Evolutionary conservation across 2,888 invertebrate genomes (phyloP).

Genomic region (Didymodactylos carnosus): DNA sequence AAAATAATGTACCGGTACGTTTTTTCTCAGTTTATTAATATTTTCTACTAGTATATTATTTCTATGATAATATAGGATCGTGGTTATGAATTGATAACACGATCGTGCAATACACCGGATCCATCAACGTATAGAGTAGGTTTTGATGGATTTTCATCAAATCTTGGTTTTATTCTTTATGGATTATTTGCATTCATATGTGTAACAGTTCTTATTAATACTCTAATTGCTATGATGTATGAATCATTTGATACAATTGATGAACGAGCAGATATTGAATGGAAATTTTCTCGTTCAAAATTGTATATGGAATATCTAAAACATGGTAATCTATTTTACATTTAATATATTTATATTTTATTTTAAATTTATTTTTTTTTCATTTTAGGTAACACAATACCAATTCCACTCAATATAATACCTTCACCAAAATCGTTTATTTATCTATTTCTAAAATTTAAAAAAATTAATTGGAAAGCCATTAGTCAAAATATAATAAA

Average conservation of each 20-base stretch:
- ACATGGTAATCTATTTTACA: too few relatives aligned
- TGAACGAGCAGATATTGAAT: conserved; percentile 30
- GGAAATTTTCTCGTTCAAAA: conserved; percentile 31
- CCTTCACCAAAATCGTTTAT: conserved; percentile 21
- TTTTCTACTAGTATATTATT: background rate
- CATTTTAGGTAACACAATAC: conserved; percentile 36
- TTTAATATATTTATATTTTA: background rate
- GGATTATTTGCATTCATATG: conserved; percentile 36
- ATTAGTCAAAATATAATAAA: too few relatives aligned
- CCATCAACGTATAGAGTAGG: conserved; percentile 25
- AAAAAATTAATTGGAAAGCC: too few relatives aligned
- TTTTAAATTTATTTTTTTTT: background rate
- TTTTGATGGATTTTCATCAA: conserved; percentile 14
- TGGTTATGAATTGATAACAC: background rate
- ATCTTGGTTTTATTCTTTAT: conserved; percentile 36
- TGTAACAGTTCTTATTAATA: conserved; percentile 43
- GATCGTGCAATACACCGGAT: conserved; percentile 16
- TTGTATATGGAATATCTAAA: conserved; percentile 36
- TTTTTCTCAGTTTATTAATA: too few relatives aligned
- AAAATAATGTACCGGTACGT: conserved; percentile 24
- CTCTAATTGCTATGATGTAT: conserved; percentile 49
- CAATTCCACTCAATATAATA: conserved; percentile 29
- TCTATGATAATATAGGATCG: background rate
- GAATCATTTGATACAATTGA: conserved; percentile 42
- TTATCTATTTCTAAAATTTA: too few relatives aligned